A percentile compares a stretch with the other conserved stretches of the same genome.
phyloP scores from a whole-genome alignment of 2,113 vertebrate genomes.

The Notarius quadriscutis region DNA sequence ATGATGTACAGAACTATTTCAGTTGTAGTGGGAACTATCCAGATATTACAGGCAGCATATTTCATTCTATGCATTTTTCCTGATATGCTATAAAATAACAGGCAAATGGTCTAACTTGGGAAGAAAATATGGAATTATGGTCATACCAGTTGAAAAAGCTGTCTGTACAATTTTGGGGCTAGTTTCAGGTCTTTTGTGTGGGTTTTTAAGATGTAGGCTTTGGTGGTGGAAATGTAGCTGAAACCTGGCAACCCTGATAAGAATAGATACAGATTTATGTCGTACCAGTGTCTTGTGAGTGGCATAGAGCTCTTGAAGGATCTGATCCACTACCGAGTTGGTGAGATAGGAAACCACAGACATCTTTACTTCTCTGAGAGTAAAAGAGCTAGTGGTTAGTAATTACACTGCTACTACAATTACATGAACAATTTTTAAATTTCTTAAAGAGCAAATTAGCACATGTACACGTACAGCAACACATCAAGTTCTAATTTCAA shows the following conservation, averaged over 20 bases:
- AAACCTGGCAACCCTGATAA: not conserved
- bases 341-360: slow-evolving; percentile 87
- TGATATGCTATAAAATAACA: not conserved
- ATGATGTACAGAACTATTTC: not conserved
- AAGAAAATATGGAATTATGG: not conserved
- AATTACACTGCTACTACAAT: not conserved
- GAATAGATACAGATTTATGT: not conserved
- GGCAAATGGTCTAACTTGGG: too few species aligned
- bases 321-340: slow-evolving; percentile 88
- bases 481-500: not conserved
- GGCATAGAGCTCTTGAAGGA: slow-evolving; percentile 84
- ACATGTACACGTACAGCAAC: too few species aligned
- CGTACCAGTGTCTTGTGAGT: slow-evolving; percentile 86
- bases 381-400: not conserved
- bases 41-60: not conserved
- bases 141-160: too few species aligned
- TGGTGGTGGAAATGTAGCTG: not conserved
- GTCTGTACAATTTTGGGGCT: not conserved
- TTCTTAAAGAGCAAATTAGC: too few species aligned
- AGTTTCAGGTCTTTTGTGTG: not conserved
- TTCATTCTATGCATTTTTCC: not conserved
- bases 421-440: not conserved
- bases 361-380: slow-evolving; percentile 83
- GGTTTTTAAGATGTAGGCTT: not conserved
- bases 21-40: not conserved